Evolutionary conservation across 2,797 vertebrate species (phyloP).

Genomic region (Melanotaenia trifasciata): DNA sequence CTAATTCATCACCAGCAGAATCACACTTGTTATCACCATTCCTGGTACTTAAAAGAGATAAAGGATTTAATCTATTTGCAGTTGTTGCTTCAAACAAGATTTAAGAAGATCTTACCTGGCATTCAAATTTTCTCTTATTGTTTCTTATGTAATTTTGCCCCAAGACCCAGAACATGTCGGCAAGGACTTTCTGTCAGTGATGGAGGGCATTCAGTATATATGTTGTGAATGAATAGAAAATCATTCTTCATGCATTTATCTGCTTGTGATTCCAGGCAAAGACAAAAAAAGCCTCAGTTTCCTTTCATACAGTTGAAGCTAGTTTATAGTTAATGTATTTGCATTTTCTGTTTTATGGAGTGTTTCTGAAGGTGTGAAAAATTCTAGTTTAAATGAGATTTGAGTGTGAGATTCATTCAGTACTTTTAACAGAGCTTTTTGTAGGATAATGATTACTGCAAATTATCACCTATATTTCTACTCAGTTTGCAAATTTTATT

Average conservation of each 20-base stretch:
- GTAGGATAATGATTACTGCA: background rate
- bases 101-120: conserved; percentile 12
- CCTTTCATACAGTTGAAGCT: conserved; percentile 27
- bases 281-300: conserved; percentile 19
- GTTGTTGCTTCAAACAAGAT: background rate
- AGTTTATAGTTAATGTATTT: conserved; percentile 34
- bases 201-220: background rate
- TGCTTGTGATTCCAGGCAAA: conserved; percentile 18
- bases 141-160: conserved; percentile 15
- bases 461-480: conserved; percentile 5
- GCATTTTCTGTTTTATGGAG: conserved; percentile 3
- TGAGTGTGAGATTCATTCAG: conserved; percentile 7
- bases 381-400: conserved; percentile 36
- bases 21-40: too few species aligned
- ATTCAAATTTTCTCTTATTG: background rate
- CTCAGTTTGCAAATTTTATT: background rate
- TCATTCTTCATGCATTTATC: conserved; percentile 20
- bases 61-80: background rate
- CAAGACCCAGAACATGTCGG: conserved; percentile 22
- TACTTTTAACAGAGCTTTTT: conserved; percentile 20
- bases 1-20: too few species aligned
- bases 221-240: conserved; percentile 24
- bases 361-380: conserved; percentile 35
- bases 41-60: too few species aligned
- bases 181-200: conserved; percentile 30